A percentile compares a stretch with the other conserved stretches of the same genome.
Evolutionary conservation across 1,140 invertebrate species (phyloP).

Genomic region (Chironomus tepperi): DNA sequence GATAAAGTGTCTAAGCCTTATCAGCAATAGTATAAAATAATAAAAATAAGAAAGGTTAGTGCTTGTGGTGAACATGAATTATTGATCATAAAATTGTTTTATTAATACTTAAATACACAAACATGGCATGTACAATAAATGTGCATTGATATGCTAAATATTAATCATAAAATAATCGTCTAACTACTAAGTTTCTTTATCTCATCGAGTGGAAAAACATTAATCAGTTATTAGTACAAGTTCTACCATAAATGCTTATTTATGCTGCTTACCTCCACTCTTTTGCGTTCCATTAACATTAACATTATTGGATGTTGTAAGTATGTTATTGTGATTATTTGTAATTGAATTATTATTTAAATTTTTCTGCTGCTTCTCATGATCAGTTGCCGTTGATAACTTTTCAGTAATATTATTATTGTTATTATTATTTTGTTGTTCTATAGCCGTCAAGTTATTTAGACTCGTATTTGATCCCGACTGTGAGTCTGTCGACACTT

Average conservation of each 20-base stretch:
- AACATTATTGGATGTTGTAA: slow-evolving; percentile 4
- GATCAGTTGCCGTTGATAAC: slow-evolving; percentile 26
- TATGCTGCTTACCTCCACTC: neutral
- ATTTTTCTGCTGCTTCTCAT: neutral
- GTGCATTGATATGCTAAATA: too few species aligned
- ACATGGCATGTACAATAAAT: neutral
- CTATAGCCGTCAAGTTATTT: slow-evolving; percentile 32
- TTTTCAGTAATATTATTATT: slow-evolving; percentile 25
- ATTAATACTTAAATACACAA: neutral
- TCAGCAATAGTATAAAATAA: neutral
- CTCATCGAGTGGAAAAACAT: too few species aligned
- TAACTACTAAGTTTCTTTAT: too few species aligned
- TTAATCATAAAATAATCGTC: too few species aligned
- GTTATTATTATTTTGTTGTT: neutral
- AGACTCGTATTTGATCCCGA: slow-evolving; percentile 38
- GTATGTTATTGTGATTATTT: neutral
- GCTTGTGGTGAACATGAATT: too few species aligned
- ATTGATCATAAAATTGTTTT: too few species aligned
- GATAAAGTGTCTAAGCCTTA: too few species aligned
- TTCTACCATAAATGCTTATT: neutral
- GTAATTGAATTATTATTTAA: slow-evolving; percentile 18
- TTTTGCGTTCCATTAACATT: slow-evolving; percentile 17
- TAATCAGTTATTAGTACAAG: too few species aligned
- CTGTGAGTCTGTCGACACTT: slow-evolving; percentile 44
- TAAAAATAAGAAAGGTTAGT: neutral